phyloP scores from a whole-genome alignment of 2,113 vertebrate species.

The Hoplias malabaricus region DNA sequence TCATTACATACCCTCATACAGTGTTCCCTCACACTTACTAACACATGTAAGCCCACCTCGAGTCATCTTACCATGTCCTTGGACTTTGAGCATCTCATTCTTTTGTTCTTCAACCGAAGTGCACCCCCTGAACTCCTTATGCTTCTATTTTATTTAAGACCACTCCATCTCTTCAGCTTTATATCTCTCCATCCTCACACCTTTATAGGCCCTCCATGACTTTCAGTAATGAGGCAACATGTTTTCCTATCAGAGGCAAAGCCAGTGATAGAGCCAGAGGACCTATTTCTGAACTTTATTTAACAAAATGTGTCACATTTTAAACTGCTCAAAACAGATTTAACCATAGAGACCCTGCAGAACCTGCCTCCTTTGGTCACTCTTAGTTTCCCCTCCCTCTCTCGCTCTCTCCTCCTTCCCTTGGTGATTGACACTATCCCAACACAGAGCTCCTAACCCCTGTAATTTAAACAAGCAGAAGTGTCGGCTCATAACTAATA shows the following conservation, averaged over 20 bases:
- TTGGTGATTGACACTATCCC: slow-evolving; percentile 22
- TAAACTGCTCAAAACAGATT: slow-evolving; percentile 10
- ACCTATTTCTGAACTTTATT: slow-evolving; percentile 5
- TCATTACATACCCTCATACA: slow-evolving; percentile 15
- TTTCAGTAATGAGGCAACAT: slow-evolving; percentile 3
- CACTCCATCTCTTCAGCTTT: not conserved
- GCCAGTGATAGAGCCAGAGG: not conserved
- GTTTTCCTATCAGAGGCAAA: slow-evolving; percentile 15
- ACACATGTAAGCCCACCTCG: not conserved
- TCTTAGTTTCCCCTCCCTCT: not conserved
- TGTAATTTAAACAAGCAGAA: slow-evolving; percentile 39
- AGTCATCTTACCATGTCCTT: not conserved
- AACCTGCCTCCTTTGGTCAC: not conserved
- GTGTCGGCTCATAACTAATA: slow-evolving; percentile 47
- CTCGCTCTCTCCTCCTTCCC: slow-evolving; percentile 9
- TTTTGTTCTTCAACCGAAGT: not conserved
- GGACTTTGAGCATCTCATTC: not conserved
- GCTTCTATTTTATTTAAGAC: not conserved
- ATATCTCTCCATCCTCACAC: not conserved
- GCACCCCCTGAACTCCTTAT: not conserved
- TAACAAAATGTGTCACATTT: slow-evolving; percentile 25
- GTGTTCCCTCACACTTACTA: not conserved
- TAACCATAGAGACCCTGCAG: slow-evolving; percentile 21
- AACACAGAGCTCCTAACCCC: slow-evolving; percentile 27
- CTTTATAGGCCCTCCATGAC: not conserved